A percentile compares a stretch with the other conserved stretches of the same genome.
phyloP scores from a whole-genome alignment of 2,113 vertebrate genomes.

The Taxidea taxus region DNA sequence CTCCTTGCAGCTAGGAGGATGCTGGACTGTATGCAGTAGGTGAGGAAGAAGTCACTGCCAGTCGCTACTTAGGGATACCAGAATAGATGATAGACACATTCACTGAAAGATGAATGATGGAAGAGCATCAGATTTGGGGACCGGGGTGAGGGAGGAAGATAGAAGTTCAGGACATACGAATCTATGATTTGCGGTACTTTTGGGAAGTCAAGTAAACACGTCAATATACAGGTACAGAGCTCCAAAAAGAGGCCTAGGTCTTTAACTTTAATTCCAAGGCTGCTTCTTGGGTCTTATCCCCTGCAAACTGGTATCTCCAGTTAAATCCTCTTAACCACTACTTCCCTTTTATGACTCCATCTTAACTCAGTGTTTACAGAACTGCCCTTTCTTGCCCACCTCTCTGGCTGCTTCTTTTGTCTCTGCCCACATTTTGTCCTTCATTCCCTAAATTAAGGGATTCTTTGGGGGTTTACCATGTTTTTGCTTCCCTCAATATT shows the following conservation, averaged over 20 bases:
- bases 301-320: not conserved
- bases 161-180: not conserved
- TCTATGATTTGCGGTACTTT: not conserved
- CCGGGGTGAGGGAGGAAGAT: not conserved
- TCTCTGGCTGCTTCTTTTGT: not conserved
- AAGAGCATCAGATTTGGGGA: not conserved
- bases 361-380: not conserved
- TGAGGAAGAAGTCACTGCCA: not conserved
- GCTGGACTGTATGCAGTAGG: not conserved
- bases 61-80: not conserved
- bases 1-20: not conserved
- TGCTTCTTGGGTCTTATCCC: not conserved
- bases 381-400: not conserved
- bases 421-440: not conserved
- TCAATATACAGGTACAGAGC: not conserved
- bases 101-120: not conserved
- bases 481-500: not conserved
- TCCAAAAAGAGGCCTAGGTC: not conserved
- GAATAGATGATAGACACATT: not conserved
- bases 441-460: not conserved
- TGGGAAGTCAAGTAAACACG: not conserved
- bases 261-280: not conserved
- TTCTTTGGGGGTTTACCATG: not conserved
- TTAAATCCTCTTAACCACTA: not conserved
- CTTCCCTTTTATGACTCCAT: not conserved